phyloP scores from a whole-genome alignment of 2,113 vertebrate species.

The Cebidichthys violaceus region DNA sequence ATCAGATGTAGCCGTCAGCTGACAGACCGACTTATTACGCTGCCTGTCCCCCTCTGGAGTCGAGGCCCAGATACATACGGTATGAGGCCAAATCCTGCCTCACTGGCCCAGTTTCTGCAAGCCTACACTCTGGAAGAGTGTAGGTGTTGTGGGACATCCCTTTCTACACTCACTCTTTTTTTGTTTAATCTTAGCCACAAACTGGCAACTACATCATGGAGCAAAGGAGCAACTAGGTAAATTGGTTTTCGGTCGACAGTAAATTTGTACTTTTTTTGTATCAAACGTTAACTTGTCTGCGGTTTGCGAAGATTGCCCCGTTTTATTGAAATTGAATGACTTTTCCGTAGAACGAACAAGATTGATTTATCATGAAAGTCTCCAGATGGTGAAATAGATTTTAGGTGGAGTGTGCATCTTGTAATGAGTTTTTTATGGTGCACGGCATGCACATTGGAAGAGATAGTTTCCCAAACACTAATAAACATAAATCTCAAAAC shows the following conservation, averaged over 20 bases:
- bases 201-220: background rate
- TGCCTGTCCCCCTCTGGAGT: constrained; percentile 69
- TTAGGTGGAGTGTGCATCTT: constrained; percentile 46
- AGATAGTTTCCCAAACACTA: constrained; percentile 38
- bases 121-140: constrained; percentile 40
- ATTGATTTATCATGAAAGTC: constrained; percentile 53
- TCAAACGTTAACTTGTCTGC: background rate
- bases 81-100: constrained; percentile 68
- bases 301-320: background rate
- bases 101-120: constrained; percentile 60
- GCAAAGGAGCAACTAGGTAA: background rate
- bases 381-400: constrained; percentile 61
- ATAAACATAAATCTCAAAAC: constrained; percentile 34
- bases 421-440: constrained; percentile 59
- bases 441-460: constrained; percentile 16
- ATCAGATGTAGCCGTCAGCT: constrained; percentile 69
- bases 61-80: constrained; percentile 72
- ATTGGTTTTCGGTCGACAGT: background rate
- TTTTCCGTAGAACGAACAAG: constrained; percentile 29
- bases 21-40: constrained; percentile 70
- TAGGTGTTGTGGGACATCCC: constrained; percentile 41
- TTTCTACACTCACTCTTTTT: background rate
- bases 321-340: constrained; percentile 17
- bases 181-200: constrained; percentile 7
- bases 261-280: background rate